Percentiles rank a stretch among this genome's conserved stretches.
phyloP scores from a whole-genome alignment of 2,113 vertebrate species.

The Mystacornis crossleyi region DNA sequence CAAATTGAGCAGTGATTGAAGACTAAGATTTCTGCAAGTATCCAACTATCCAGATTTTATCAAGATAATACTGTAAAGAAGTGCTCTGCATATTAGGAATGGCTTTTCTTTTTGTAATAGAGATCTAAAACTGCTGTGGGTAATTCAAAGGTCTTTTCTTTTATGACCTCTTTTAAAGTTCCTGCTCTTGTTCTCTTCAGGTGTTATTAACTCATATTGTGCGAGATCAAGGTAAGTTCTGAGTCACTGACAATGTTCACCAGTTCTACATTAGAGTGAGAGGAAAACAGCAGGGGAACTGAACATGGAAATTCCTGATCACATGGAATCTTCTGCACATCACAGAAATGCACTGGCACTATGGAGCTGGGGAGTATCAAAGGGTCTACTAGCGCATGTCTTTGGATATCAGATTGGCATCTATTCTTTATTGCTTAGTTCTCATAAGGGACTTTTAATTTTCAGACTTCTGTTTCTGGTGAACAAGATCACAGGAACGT shows the following conservation, averaged over 20 bases:
- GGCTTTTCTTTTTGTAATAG: neutral
- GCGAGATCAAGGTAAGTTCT: neutral
- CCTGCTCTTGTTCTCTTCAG: neutral
- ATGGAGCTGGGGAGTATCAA: neutral
- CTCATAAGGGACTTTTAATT: neutral
- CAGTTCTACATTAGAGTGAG: neutral
- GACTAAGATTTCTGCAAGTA: slow-evolving; percentile 33
- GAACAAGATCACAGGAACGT: neutral
- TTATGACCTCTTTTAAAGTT: neutral
- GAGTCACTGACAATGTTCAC: neutral
- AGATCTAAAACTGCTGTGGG: neutral
- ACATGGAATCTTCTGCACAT: neutral
- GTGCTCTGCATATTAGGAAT: slow-evolving; percentile 26
- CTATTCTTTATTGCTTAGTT: neutral
- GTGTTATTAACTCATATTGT: neutral
- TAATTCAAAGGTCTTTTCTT: slow-evolving; percentile 1
- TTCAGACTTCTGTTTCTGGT: neutral
- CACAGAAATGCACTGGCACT: neutral
- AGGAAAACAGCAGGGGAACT: neutral
- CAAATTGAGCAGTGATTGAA: slow-evolving; percentile 46
- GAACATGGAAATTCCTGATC: neutral
- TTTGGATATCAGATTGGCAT: neutral
- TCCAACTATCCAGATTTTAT: slow-evolving; percentile 22
- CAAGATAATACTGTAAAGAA: slow-evolving; percentile 9
- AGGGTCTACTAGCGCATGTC: neutral